phyloP scores from a whole-genome alignment of 2,797 vertebrate species.

The Kryptopterus vitreolus region DNA sequence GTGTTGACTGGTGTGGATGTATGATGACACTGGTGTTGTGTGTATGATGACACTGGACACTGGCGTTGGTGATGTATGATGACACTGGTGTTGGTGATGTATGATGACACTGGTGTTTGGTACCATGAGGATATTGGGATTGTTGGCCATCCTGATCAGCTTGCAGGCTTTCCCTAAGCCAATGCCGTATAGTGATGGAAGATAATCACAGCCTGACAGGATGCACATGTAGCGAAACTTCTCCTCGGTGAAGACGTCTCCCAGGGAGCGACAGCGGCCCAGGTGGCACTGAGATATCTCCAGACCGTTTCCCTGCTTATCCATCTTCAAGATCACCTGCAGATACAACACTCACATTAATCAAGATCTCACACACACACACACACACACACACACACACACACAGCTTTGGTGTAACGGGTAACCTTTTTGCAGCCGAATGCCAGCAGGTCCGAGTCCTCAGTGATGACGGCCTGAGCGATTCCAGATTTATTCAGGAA shows the following conservation, averaged over 20 bases:
- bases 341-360: not conserved
- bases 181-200: slow-evolving; percentile 90
- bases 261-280: slow-evolving; percentile 89
- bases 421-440: slow-evolving; percentile 96
- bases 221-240: slow-evolving; percentile 99
- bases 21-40: not conserved
- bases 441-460: slow-evolving; percentile 95
- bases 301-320: slow-evolving; percentile 91
- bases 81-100: not conserved
- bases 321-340: slow-evolving; percentile 97
- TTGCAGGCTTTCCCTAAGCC: slow-evolving; percentile 95
- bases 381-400: not conserved
- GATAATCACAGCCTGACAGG: slow-evolving; percentile 94
- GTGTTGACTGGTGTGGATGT: not conserved
- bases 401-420: not conserved
- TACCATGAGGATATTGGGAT: slow-evolving; percentile 91
- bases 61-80: too few species aligned
- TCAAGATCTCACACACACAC: not conserved
- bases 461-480: slow-evolving; percentile 91
- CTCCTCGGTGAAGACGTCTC: slow-evolving; percentile 92
- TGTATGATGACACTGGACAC: not conserved
- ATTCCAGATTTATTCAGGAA: slow-evolving; percentile 86
- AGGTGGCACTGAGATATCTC: slow-evolving; percentile 88
- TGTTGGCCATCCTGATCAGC: slow-evolving; percentile 85
- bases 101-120: not conserved